A percentile compares a stretch with the other conserved stretches of the same genome.
Evolutionary conservation across 2,888 invertebrate genomes (phyloP).

Genomic region (Ypsolopha sequella): DNA sequence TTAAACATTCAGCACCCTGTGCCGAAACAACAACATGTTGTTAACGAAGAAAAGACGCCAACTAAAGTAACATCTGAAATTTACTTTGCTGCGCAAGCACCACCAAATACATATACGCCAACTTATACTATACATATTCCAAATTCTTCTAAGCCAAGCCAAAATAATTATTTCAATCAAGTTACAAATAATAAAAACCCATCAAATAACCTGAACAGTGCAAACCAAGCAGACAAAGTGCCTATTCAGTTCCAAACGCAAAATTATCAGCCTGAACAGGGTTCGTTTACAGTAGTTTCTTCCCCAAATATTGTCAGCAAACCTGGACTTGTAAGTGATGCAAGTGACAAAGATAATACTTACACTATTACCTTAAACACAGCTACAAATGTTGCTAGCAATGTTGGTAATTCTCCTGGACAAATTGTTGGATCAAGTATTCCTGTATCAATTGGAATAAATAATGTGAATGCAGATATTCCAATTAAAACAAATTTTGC

Average conservation of each 20-base stretch:
- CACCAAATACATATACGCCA: conserved; percentile 42
- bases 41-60: conserved; percentile 32
- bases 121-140: conserved; percentile 56
- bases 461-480: conserved; percentile 52
- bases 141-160: conserved; percentile 22
- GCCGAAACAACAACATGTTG: conserved; percentile 20
- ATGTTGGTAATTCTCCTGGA: conserved; percentile 24
- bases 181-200: conserved; percentile 15
- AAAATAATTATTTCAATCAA: conserved; percentile 21
- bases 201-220: conserved; percentile 8
- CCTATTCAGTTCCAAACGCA: background rate
- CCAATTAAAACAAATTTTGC: conserved; percentile 65
- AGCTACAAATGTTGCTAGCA: conserved; percentile 45
- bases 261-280: background rate
- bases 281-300: conserved; percentile 22
- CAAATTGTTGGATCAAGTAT: conserved; percentile 50
- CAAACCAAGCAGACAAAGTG: conserved; percentile 13
- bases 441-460: conserved; percentile 40
- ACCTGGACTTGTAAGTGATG: conserved; percentile 24
- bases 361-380: conserved; percentile 52
- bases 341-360: conserved; percentile 32
- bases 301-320: conserved; percentile 32
- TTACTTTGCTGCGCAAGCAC: conserved; percentile 57
- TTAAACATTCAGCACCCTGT: conserved; percentile 58
- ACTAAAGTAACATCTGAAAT: conserved; percentile 64